Evolutionary conservation across 2,113 vertebrate genomes (phyloP), one percentile per base, ranked within the genome.

Genomic region (Pterocles gutturalis): DNA sequence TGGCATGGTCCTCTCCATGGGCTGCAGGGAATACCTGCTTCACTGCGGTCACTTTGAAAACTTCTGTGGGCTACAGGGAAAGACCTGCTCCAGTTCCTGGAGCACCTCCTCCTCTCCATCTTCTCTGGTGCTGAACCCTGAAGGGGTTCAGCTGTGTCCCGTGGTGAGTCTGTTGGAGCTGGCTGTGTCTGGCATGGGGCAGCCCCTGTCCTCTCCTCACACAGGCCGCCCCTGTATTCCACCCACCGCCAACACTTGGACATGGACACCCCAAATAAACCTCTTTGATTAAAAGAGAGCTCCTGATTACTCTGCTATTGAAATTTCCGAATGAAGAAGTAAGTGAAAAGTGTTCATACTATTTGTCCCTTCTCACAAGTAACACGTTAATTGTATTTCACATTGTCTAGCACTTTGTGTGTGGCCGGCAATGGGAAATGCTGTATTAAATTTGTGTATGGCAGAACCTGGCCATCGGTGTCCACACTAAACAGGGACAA

Each of bases 181-280:
- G 53, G 20, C 14, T 67, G 11, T 14, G 9, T 17, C 17, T 46
- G 28, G 15, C 29, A 21, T 4, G 24, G 54, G 18, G 19, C 34
- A 76, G 8, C 5, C 38, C 5, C 33, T 54, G 16, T 2, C 8
- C 10, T 43, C 34, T 53, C 17, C 43, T 57, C 10, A 79, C 20
- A 62, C 41, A 58, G 6, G 6, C 25, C 17, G 31, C 10, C 5
- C 7, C 34, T 51, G 55, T 18, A 62, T 41, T 17, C 13, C 57
- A 48, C 9, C 36, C 1, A 0, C 28, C 67, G 10, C 14, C 28
- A 64, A 4, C 12, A 60, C 5, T 7, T 76, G 43, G 29, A 49
- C 13, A 20, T 0, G 1, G 41, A 11, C 11, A 57, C 3, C 1
- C 14, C 33, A 29, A 31, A 13, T 57, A 83, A 24, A n/a, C 4